A percentile compares a stretch with the other conserved stretches of the same genome.
Evolutionary conservation across 2,888 invertebrate genomes (phyloP).

Genomic region (Microplitis manilae): DNA sequence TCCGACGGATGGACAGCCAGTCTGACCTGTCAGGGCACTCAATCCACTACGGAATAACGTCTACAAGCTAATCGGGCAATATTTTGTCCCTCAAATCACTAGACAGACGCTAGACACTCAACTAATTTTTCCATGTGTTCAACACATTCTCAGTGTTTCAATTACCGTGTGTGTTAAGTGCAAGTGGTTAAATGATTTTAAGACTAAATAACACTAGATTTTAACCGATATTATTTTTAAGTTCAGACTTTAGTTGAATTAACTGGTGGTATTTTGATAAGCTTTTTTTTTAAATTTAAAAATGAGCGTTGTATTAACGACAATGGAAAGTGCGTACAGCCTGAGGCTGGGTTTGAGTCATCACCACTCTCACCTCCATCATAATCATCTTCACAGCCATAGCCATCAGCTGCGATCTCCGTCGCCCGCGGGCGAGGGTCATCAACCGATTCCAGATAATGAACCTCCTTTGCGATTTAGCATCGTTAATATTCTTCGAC

Average conservation of each 20-base stretch:
- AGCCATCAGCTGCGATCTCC: constrained; percentile 47
- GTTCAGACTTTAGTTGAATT: too few species aligned
- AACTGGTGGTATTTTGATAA: too few species aligned
- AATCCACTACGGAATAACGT: constrained; percentile 65
- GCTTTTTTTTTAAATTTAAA: not conserved
- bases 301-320: constrained; percentile 64
- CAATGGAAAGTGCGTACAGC: constrained; percentile 65
- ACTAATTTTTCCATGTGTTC: not conserved
- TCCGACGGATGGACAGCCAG: constrained; percentile 72
- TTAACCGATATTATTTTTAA: too few species aligned
- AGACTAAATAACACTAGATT: too few species aligned
- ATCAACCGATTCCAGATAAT: constrained; percentile 44
- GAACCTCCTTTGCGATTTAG: constrained; percentile 79
- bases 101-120: not conserved
- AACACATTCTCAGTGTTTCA: not conserved
- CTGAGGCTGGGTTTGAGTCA: constrained; percentile 57
- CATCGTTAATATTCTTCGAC: constrained; percentile 88
- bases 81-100: constrained; percentile 2
- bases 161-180: too few species aligned
- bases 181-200: too few species aligned
- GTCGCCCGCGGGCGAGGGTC: constrained; percentile 38
- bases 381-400: constrained; percentile 51
- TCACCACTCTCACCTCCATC: constrained; percentile 55
- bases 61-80: constrained; percentile 52
- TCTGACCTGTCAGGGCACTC: constrained; percentile 71